phyloP scores from a whole-genome alignment of 2,888 invertebrate genomes.

The Salpingus planirostris region DNA sequence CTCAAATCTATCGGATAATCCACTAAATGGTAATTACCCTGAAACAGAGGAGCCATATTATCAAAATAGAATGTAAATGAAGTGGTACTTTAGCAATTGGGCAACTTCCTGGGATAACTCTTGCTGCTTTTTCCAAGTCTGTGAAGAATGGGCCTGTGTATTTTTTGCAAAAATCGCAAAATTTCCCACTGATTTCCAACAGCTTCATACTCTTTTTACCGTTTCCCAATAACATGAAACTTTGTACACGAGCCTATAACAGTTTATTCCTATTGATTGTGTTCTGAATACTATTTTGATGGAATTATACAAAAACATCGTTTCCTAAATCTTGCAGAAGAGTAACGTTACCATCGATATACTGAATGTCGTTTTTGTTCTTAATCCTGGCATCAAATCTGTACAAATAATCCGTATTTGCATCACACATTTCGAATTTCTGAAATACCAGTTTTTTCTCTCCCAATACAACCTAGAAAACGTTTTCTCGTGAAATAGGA shows the following conservation, averaged over 20 bases:
- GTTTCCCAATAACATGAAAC: too few species aligned
- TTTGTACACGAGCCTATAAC: too few species aligned
- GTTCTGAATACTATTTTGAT: not conserved
- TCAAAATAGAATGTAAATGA: too few species aligned
- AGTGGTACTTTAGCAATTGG: conserved; percentile 5
- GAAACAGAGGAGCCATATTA: too few species aligned
- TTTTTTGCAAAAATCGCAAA: too few species aligned
- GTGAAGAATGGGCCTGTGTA: conserved; percentile 3
- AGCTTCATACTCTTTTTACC: too few species aligned
- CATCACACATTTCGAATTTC: conserved; percentile 2
- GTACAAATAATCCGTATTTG: not conserved
- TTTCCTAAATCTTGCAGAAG: conserved; percentile 3
- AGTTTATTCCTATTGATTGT: too few species aligned
- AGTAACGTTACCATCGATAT: not conserved
- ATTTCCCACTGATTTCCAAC: too few species aligned
- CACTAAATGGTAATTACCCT: too few species aligned
- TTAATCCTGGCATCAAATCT: not conserved
- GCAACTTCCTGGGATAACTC: conserved; percentile 3
- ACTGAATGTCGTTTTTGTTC: conserved; percentile 1
- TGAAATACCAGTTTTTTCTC: not conserved
- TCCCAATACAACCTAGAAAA: too few species aligned
- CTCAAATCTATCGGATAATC: too few species aligned
- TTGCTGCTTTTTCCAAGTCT: conserved; percentile 3
- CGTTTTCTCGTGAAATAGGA: too few species aligned
- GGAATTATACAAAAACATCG: not conserved